These are phyloP conservation scores for Epinotia ramella DNA, from an alignment of 2,888 invertebrate species.

Conservation along the genomic window DNA sequence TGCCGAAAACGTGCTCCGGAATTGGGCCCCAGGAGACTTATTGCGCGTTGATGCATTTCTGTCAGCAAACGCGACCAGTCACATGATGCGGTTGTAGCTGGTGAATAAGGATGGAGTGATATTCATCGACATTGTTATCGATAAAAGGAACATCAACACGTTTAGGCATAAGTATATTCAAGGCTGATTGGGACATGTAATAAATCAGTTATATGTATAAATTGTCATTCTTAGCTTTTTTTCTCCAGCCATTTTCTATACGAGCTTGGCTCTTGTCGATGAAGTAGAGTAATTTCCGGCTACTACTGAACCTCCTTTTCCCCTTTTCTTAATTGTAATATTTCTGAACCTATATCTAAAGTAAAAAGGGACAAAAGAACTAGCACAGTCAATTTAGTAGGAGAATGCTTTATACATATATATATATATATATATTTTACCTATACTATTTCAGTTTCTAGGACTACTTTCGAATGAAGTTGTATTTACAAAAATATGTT, in stretches of 20 bases:
- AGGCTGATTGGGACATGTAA: too few relatives aligned
- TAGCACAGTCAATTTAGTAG: neutral
- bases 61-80: slow-evolving; percentile 38
- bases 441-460: too few relatives aligned
- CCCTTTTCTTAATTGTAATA: too few relatives aligned
- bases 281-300: too few relatives aligned
- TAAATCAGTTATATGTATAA: too few relatives aligned
- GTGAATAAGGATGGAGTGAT: slow-evolving; percentile 11
- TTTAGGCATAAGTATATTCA: neutral
- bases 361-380: neutral
- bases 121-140: slow-evolving; percentile 8
- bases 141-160: neutral
- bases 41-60: slow-evolving; percentile 46
- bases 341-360: too few relatives aligned
- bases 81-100: slow-evolving; percentile 20
- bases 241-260: neutral
- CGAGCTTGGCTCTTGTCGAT: neutral
- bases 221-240: too few relatives aligned
- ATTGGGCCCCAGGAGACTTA: slow-evolving; percentile 2
- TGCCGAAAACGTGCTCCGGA: neutral
- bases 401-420: neutral
- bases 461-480: too few relatives aligned
- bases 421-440: too few relatives aligned
- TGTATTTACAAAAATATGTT: neutral
- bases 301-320: too few relatives aligned